Conservation (phyloP, 2,888 invertebrate species). For the Eudasyphora cyanicolor region DNA sequence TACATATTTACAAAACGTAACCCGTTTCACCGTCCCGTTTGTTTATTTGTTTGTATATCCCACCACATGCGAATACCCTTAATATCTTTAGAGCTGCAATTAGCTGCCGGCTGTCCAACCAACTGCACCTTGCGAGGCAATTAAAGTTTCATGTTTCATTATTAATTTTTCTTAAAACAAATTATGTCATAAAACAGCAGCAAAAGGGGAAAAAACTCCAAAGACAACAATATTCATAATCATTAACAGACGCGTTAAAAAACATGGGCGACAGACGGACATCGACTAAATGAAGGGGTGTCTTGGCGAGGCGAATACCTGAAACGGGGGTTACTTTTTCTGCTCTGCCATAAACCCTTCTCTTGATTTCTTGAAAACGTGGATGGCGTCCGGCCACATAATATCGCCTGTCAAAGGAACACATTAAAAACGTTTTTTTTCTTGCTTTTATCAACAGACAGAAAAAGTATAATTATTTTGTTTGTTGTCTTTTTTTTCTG, state of each 20-base stretch:
- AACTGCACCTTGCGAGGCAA: conserved; percentile 34
- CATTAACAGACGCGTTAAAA: conserved; percentile 4
- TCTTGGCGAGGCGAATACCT: not conserved
- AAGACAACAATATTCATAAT: conserved; percentile 19
- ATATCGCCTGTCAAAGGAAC: not conserved
- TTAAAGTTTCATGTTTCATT: conserved; percentile 61
- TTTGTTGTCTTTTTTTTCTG: not conserved
- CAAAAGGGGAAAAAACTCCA: conserved; percentile 3
- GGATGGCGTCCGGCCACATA: not conserved
- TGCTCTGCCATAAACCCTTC: not conserved
- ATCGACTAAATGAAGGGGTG: not conserved
- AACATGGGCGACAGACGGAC: no score
- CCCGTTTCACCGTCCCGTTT: not conserved
- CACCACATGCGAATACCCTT: not conserved
- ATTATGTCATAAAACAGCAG: conserved; percentile 25
- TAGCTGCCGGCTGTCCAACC: not conserved
- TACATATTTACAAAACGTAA: not conserved
- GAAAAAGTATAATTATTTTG: conserved; percentile 15
- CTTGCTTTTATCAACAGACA: not conserved
- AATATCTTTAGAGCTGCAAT: conserved; percentile 1
- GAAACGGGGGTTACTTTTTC: not conserved
- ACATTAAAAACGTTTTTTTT: conserved; percentile 5
- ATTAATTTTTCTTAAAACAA: conserved; percentile 19
- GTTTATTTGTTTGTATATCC: not conserved
- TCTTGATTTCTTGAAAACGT: not conserved